Evolutionary conservation across 1,140 invertebrate genomes (phyloP).

Genomic region (Copidosoma floridanum): DNA sequence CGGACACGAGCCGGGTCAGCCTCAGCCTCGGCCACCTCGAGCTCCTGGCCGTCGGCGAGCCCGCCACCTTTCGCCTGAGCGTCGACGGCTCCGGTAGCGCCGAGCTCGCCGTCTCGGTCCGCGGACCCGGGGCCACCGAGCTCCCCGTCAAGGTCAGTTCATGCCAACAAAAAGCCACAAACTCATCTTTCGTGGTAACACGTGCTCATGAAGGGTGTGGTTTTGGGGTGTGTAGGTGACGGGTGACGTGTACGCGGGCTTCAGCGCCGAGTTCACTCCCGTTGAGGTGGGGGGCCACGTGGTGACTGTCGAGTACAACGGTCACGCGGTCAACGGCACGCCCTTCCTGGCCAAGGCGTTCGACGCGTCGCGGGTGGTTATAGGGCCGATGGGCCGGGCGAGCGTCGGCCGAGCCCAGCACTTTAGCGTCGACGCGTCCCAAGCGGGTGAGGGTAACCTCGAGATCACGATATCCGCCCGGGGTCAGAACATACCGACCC

Average conservation of each 20-base stretch:
- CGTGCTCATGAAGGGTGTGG: no score
- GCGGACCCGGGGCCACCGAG: conserved; percentile 68
- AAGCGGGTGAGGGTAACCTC: conserved; percentile 96
- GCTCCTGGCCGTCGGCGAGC: conserved; percentile 82
- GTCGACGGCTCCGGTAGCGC: conserved; percentile 83
- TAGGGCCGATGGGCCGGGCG: conserved; percentile 80
- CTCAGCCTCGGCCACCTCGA: conserved; percentile 79
- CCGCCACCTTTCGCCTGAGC: conserved; percentile 85
- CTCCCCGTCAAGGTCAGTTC: conserved; percentile 86
- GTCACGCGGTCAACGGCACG: conserved; percentile 83
- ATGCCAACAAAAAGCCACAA: no score
- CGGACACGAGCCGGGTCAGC: conserved; percentile 76
- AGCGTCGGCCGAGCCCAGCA: conserved; percentile 82
- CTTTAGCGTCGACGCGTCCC: conserved; percentile 92
- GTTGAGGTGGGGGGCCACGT: conserved; percentile 86
- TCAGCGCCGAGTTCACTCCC: conserved; percentile 89
- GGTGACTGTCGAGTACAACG: conserved; percentile 88
- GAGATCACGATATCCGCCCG: conserved; percentile 95
- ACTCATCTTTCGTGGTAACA: no score
- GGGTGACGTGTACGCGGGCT: conserved; percentile 80
- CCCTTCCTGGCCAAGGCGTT: conserved; percentile 92
- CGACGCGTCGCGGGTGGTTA: conserved; percentile 84
- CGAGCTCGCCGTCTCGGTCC: conserved; percentile 84
- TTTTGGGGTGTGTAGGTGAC: no score
- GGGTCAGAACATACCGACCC: conserved; percentile 92